These are phyloP conservation scores for Brachyrhaphis roseni DNA, from an alignment of 2,797 vertebrate genomes.

Conservation along the genomic window DNA sequence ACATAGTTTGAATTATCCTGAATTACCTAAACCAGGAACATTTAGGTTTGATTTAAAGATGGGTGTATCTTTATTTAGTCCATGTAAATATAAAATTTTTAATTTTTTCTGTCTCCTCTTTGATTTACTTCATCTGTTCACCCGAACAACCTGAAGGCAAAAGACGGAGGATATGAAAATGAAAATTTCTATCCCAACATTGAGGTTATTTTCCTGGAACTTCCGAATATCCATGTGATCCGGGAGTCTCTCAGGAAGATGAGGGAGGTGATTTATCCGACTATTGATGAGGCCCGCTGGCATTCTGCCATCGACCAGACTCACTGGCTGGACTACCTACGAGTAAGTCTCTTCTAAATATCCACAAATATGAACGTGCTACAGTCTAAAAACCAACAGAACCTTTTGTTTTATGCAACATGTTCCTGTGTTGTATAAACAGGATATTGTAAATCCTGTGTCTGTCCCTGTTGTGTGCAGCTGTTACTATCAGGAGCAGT, in stretches of 20 bases:
- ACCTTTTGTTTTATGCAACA: background rate
- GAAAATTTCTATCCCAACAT: conserved; percentile 92
- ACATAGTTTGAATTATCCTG: background rate
- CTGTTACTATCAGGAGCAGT: conserved; percentile 90
- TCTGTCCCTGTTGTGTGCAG: conserved; percentile 63
- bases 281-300: conserved; percentile 92
- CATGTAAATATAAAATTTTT: background rate
- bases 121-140: background rate
- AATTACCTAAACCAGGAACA: background rate
- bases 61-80: background rate
- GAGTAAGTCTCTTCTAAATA: conserved; percentile 31
- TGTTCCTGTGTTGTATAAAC: background rate
- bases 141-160: conserved; percentile 77
- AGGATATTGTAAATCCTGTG: background rate
- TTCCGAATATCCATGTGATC: conserved; percentile 97
- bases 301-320: conserved; percentile 90
- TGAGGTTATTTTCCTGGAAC: conserved; percentile 92
- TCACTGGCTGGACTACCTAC: conserved; percentile 93
- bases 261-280: conserved; percentile 92
- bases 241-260: conserved; percentile 94
- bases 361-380: background rate
- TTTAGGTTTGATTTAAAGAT: background rate
- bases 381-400: background rate
- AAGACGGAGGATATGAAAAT: conserved; percentile 94
- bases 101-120: rapidly evolving